phyloP scores from a whole-genome alignment of 2,113 vertebrate genomes.

The Calyptomena viridis region DNA sequence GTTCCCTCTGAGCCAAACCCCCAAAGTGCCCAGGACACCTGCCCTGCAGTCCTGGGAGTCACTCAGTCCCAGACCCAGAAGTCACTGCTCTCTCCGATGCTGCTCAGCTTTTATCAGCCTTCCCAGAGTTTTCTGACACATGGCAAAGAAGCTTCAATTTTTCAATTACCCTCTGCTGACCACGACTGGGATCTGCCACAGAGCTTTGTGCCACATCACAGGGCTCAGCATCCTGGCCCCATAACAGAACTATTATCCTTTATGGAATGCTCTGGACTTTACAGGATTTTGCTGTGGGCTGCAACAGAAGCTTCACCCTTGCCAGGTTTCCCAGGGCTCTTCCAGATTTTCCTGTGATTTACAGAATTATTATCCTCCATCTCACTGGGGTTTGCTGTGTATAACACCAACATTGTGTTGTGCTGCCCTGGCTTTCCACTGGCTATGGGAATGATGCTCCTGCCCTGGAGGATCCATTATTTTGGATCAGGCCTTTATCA shows the following conservation, averaged over 20 bases:
- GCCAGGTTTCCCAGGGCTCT: background rate
- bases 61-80: too few species aligned
- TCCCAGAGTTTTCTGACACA: rapidly evolving
- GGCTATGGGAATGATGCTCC: background rate
- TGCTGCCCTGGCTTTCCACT: background rate
- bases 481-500: background rate
- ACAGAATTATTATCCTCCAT: rapidly evolving
- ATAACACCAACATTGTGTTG: rapidly evolving
- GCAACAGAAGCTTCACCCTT: rapidly evolving
- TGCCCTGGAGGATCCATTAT: rapidly evolving
- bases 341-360: background rate
- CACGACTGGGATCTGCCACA: rapidly evolving
- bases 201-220: background rate
- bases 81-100: background rate
- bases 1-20: background rate
- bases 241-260: rapidly evolving
- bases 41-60: rapidly evolving
- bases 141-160: background rate
- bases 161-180: background rate
- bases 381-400: background rate
- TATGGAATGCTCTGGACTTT: rapidly evolving
- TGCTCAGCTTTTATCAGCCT: background rate
- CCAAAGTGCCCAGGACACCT: background rate
- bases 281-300: background rate
- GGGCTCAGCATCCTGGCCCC: background rate